A percentile compares a stretch with the other conserved stretches of the same genome.
phyloP scores from a whole-genome alignment of 2,888 invertebrate species.

The Palloptera scutellata region DNA sequence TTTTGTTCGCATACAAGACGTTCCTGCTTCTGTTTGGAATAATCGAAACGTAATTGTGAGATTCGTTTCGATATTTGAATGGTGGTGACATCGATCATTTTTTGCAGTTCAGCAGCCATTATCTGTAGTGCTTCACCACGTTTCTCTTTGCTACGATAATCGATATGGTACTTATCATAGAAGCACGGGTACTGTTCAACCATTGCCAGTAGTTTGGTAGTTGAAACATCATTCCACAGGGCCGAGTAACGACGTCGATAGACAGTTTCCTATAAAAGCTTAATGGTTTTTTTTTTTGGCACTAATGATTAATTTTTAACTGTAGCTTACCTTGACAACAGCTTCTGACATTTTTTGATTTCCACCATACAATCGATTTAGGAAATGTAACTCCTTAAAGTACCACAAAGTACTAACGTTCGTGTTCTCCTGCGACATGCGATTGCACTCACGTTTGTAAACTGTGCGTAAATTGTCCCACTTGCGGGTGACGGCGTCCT shows the following conservation, averaged over 20 bases:
- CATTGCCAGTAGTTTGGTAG: constrained; percentile 51
- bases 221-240: constrained; percentile 58
- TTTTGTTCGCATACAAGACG: constrained; percentile 52
- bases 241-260: constrained; percentile 58
- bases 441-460: constrained; percentile 59
- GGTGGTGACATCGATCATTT: constrained; percentile 54
- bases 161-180: constrained; percentile 56
- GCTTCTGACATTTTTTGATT: constrained; percentile 54
- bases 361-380: constrained; percentile 56
- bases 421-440: constrained; percentile 57
- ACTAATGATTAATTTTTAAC: not conserved
- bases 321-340: constrained; percentile 49
- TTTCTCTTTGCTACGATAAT: constrained; percentile 58
- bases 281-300: not conserved
- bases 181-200: constrained; percentile 56
- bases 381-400: constrained; percentile 56
- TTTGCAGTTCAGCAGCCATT: constrained; percentile 54
- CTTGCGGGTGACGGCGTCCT: constrained; percentile 57
- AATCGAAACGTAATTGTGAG: constrained; percentile 56
- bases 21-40: constrained; percentile 57
- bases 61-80: constrained; percentile 59
- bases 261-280: constrained; percentile 48
- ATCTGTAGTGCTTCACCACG: constrained; percentile 56
- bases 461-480: constrained; percentile 59
- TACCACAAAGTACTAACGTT: constrained; percentile 59